Evolutionary conservation across 2,797 vertebrate genomes (phyloP), one percentile per base, ranked within the genome.

Genomic region (Ctenochaetus hawaiiensis): DNA sequence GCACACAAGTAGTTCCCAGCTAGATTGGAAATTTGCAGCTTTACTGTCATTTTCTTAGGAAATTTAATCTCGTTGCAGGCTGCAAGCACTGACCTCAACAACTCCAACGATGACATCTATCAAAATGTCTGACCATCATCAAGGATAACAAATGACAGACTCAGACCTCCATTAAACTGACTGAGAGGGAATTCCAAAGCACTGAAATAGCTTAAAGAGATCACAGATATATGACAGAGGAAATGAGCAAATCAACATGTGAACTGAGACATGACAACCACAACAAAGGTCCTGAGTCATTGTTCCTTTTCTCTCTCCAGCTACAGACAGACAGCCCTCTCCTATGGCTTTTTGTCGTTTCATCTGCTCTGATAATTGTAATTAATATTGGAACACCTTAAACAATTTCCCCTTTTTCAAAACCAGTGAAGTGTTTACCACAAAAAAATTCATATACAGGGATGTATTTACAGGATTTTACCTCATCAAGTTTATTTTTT

Each of bases 61-160:
- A n/a, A 43, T 61, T n/a, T 54, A 5, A 65, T 87, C 16, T 77
- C 16, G 0, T 90, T 79, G 37, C 88, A 95, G 95, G 63, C 43
- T 56, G 49, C 81, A 63, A 48, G n/a, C 56, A 22, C 43, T 0
- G 54, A 77, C 20, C 8, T 61, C 16, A 70, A 51, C 9, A 0
- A 3, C 48, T 37, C 85, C 11, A 30, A 22, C 51, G 91, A 94
- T 59, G 92, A 90, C 84, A 77, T 95, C 72, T 96, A 95, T 83
- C 92, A 95, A 89, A 96, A 96, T 74, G 39, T 94, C 43, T 92
- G 63, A 86, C 23, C 17, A 57, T 64, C 64, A 65, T 10, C 6
- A 66, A 34, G 13, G 60, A 62, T 7, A n/a, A 41, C 11, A 17
- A 41, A 54, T 10, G 2, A 22, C 37, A 44, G 20, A 44, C 26